Base-by-base conservation (phyloP, 1,140 invertebrate species). In the Galleria mellonella region DNA sequence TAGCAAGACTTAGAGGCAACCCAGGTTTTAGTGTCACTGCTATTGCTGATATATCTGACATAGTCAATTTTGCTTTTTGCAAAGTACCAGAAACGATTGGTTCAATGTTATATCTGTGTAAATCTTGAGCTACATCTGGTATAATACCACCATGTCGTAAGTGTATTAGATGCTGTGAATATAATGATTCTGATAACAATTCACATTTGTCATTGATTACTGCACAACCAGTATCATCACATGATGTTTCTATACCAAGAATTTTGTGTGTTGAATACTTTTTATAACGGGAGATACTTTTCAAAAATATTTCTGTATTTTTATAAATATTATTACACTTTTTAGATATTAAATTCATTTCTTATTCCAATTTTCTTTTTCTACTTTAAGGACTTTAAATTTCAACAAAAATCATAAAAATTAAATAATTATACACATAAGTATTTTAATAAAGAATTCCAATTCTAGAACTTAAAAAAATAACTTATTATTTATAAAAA, bases 191-290 rank as follows among this genome's bases (percentile, higher is more conserved):
- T 12, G 93, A 92, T 15, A 96, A 71, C 53, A 99, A 87, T 48
- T 90, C 87, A 23, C 94, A 92, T 37, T 89, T 62, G 9, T 86
- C 85, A 76, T 94, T 89, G 4, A 99, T 92, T 62, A 99, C 90
- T 28, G 96, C 97, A 66, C 94, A 94, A 35, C 95, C 97, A 0
- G 97, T 99, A 73, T 99, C 98, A 88, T 99, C 98, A 83, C 97
- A 99, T 55, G 97, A 98, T 6, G 96, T 98, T 90, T 99, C 98
- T 56, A 99, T 98, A 11, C 97, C 97, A 40, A 98, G 82, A 28
- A 83, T 75, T 37, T 7, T 4, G n/a, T 17, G 8, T 2, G 13
- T 37, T 6, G 35, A 15, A 23, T 23, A 23, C 17, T 23, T 23
- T 23, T 23, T 23, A 23, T 3, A 3, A 23, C 2, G 17, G 6